Evolutionary conservation across 2,888 invertebrate genomes (phyloP).

Genomic region (Timandra comae): DNA sequence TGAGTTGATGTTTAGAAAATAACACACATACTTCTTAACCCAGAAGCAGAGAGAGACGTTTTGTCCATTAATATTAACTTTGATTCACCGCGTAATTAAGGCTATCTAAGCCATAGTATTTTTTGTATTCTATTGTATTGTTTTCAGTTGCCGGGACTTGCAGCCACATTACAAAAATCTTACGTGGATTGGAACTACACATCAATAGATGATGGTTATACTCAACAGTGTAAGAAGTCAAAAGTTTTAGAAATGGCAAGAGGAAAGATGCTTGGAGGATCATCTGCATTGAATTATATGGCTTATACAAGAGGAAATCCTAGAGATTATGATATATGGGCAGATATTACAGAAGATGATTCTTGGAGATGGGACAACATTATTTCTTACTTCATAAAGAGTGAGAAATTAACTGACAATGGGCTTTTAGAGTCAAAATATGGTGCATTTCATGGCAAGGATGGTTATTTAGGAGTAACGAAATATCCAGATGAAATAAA

Average conservation of each 20-base stretch:
- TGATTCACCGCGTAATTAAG: no score
- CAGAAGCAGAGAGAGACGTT: no score
- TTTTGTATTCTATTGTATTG: no score
- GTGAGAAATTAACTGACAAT: constrained; percentile 43
- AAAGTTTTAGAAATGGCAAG: constrained; percentile 36
- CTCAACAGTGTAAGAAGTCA: constrained; percentile 18
- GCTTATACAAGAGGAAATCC: constrained; percentile 62
- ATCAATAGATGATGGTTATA: constrained; percentile 42
- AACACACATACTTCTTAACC: no score
- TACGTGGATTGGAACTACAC: constrained; percentile 40
- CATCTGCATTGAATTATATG: constrained; percentile 69
- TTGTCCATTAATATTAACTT: no score
- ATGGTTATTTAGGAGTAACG: constrained; percentile 50
- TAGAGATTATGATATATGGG: constrained; percentile 65
- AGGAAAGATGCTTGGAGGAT: constrained; percentile 78
- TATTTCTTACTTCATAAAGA: constrained; percentile 60
- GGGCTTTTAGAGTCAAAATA: constrained; percentile 15
- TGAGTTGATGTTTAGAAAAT: no score
- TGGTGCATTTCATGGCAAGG: constrained; percentile 41
- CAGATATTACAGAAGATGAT: constrained; percentile 46
- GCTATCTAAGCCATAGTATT: no score
- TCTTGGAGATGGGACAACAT: constrained; percentile 74
- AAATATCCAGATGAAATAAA: constrained; percentile 7
- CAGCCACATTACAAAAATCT: constrained; percentile 13
- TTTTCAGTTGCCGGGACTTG: no score